A percentile compares a stretch with the other conserved stretches of the same genome.
Evolutionary conservation across 2,113 vertebrate genomes (phyloP).

Genomic region (Romanogobio albipinnatus): DNA sequence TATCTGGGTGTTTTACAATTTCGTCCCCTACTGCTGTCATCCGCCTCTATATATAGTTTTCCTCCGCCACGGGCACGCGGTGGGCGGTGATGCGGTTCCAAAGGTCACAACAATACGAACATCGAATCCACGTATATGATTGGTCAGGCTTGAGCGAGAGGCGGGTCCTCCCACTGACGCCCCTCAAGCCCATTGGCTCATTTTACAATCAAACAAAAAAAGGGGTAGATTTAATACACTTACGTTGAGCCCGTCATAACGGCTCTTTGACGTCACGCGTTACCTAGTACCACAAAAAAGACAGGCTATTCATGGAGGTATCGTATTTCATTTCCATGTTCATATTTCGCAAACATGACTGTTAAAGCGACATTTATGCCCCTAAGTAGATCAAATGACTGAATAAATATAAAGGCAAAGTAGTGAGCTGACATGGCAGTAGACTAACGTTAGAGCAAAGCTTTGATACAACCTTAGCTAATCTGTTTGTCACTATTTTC

Average conservation of each 20-base stretch:
- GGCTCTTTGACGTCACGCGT: constrained; percentile 72
- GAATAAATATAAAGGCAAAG: constrained; percentile 18
- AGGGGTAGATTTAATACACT: constrained; percentile 60
- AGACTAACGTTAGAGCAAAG: neutral
- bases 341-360: constrained; percentile 25
- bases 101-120: constrained; percentile 77
- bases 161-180: neutral
- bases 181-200: constrained; percentile 61
- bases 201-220: constrained; percentile 41
- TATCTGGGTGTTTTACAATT: constrained; percentile 76
- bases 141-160: constrained; percentile 53
- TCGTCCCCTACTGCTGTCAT: constrained; percentile 62
- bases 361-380: constrained; percentile 29
- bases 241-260: constrained; percentile 67
- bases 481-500: neutral
- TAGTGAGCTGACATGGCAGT: neutral
- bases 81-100: constrained; percentile 78
- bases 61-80: constrained; percentile 79
- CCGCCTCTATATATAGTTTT: constrained; percentile 77
- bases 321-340: constrained; percentile 10
- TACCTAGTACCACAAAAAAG: constrained; percentile 67
- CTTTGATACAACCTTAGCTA: neutral
- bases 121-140: constrained; percentile 42
- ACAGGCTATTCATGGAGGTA: constrained; percentile 50
- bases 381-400: neutral